phyloP scores from a whole-genome alignment of 2,797 vertebrate genomes.

The Otolemur crassicaudatus region DNA sequence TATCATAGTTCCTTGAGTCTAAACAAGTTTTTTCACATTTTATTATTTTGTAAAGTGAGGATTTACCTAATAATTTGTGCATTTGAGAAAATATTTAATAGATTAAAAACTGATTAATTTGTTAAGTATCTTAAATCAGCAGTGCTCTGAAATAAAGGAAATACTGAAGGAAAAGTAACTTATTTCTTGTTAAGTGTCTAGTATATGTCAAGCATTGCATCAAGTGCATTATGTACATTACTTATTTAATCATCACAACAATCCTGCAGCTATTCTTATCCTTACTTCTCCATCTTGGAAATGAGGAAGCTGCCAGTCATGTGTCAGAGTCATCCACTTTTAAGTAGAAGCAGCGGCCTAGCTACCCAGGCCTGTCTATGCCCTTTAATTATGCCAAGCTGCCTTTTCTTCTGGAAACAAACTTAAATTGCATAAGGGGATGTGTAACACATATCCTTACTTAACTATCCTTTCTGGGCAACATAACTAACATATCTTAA shows the following conservation, averaged over 20 bases:
- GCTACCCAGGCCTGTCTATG: background rate
- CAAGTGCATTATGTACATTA: background rate
- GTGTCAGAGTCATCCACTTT: background rate
- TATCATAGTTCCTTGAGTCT: background rate
- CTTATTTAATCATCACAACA: background rate
- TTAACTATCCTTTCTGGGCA: background rate
- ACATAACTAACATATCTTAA: background rate
- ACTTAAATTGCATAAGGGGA: background rate
- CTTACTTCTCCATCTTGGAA: background rate
- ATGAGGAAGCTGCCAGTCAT: background rate
- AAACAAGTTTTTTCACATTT: background rate
- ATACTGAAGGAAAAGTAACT: background rate
- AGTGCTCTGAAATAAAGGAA: slow-evolving; percentile 4
- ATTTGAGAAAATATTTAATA: background rate
- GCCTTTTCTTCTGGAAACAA: background rate
- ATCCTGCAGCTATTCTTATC: background rate
- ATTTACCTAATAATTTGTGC: background rate
- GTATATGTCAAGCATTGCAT: background rate
- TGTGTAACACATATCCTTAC: background rate
- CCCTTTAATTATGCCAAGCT: background rate
- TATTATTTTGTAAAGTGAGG: background rate
- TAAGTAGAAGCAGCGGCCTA: background rate
- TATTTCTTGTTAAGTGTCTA: background rate
- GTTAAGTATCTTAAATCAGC: slow-evolving; percentile 5
- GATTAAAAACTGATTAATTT: background rate